These are phyloP conservation scores for Trichopoda pennipes DNA, from an alignment of 2,888 invertebrate genomes.

Conservation along the genomic window DNA sequence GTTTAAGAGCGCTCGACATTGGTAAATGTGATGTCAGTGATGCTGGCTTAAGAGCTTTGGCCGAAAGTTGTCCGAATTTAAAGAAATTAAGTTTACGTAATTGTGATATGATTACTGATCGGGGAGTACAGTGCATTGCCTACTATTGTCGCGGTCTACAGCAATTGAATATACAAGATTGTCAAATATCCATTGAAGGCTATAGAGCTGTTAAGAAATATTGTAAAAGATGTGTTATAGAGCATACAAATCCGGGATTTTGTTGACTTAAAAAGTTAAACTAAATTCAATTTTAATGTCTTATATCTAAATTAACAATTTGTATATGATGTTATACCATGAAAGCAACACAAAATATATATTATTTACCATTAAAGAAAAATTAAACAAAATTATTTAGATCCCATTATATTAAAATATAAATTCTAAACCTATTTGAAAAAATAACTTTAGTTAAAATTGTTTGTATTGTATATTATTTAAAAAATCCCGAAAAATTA, in stretches of 20 bases:
- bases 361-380: not conserved
- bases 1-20: constrained; percentile 92
- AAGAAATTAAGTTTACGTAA: constrained; percentile 94
- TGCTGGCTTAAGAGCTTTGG: constrained; percentile 91
- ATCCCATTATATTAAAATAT: constrained; percentile 2
- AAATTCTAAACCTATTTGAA: not conserved
- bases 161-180: constrained; percentile 96
- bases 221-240: constrained; percentile 95
- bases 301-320: constrained; percentile 34
- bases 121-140: constrained; percentile 92
- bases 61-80: constrained; percentile 93
- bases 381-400: constrained; percentile 31
- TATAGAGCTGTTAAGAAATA: constrained; percentile 95
- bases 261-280: constrained; percentile 81
- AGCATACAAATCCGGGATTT: constrained; percentile 97
- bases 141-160: constrained; percentile 94
- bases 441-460: constrained; percentile 27
- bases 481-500: constrained; percentile 33
- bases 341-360: not conserved
- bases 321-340: constrained; percentile 10
- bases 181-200: constrained; percentile 93
- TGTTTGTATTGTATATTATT: constrained; percentile 61
- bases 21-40: constrained; percentile 97
- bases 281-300: not conserved
- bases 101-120: constrained; percentile 94